Conservation (phyloP, 2,888 invertebrate species). For the Mimas tiliae region DNA sequence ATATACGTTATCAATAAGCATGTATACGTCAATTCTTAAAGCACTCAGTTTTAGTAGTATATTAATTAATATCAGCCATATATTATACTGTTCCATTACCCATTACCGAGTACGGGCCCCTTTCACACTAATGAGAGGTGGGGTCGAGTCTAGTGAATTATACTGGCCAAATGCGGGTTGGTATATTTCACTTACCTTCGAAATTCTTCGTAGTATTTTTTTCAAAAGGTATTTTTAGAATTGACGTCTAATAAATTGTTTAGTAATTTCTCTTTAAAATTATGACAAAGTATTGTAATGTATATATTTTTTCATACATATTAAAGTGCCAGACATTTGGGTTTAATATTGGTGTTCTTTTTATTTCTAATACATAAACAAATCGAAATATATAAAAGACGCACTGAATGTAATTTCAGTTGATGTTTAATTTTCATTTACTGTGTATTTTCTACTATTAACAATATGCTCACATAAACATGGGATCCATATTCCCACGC, state of each 20-base stretch:
- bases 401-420: background rate
- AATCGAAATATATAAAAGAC: background rate
- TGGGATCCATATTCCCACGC: background rate
- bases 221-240: too few relatives aligned
- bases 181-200: too few relatives aligned
- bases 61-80: too few relatives aligned
- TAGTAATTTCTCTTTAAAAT: conserved; percentile 4
- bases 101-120: too few relatives aligned
- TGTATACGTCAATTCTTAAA: background rate
- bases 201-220: too few relatives aligned
- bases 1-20: conserved; percentile 31
- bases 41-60: background rate
- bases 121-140: too few relatives aligned
- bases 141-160: too few relatives aligned
- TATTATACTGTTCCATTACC: too few relatives aligned
- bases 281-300: conserved; percentile 30
- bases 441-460: too few relatives aligned
- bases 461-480: background rate
- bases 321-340: conserved; percentile 77
- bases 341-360: conserved; percentile 35
- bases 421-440: background rate
- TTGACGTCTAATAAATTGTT: background rate
- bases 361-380: background rate
- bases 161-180: too few relatives aligned
- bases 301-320: conserved; percentile 57